A percentile compares a stretch with the other conserved stretches of the same genome.
phyloP scores from a whole-genome alignment of 2,113 vertebrate species.

The Tenebrosternarchus preto region DNA sequence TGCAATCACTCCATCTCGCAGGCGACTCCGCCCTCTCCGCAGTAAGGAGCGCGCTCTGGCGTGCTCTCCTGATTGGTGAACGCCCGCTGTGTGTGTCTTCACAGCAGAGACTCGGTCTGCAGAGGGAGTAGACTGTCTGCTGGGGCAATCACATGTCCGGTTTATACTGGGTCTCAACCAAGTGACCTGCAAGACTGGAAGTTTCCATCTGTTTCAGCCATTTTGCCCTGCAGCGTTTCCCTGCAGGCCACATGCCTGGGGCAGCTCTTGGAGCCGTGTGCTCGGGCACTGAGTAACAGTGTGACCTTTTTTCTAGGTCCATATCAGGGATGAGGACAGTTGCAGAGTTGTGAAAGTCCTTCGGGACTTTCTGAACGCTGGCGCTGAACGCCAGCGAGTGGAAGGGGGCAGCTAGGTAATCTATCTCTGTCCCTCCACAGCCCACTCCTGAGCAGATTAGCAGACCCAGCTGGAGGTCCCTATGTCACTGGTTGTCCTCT shows the following conservation, averaged over 20 bases:
- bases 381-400: slow-evolving; percentile 32
- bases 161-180: neutral
- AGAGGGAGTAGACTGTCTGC: neutral
- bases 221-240: slow-evolving; percentile 11
- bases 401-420: slow-evolving; percentile 27
- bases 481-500: slow-evolving; percentile 28
- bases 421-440: slow-evolving; percentile 40
- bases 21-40: slow-evolving; percentile 24
- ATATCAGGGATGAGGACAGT: slow-evolving; percentile 38
- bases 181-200: neutral
- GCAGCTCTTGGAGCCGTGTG: neutral
- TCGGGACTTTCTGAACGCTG: slow-evolving; percentile 40
- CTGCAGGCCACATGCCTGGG: neutral
- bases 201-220: neutral
- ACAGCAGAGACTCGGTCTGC: slow-evolving; percentile 20
- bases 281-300: slow-evolving; percentile 22
- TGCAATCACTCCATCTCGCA: slow-evolving; percentile 17
- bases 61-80: slow-evolving; percentile 21
- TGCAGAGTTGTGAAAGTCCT: slow-evolving; percentile 46
- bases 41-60: neutral
- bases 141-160: neutral
- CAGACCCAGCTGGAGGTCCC: slow-evolving; percentile 31
- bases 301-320: neutral
- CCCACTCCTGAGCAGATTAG: slow-evolving; percentile 46
- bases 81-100: slow-evolving; percentile 13